phyloP scores from a whole-genome alignment of 2,797 vertebrate genomes.

The Sphenodon punctatus region DNA sequence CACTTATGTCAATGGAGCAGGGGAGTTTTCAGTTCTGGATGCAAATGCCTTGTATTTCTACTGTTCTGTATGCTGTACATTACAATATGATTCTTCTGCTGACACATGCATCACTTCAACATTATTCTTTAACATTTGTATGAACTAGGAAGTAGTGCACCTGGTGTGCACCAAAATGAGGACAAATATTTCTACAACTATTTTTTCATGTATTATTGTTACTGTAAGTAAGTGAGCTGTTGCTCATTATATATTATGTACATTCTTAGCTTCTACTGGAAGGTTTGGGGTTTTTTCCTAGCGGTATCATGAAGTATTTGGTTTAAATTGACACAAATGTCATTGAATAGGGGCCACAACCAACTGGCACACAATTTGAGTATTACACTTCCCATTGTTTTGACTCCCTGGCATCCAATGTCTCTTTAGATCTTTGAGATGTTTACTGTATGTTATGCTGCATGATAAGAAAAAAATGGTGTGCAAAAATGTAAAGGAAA shows the following conservation, averaged over 20 bases:
- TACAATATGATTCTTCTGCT: neutral
- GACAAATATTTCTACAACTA: constrained; percentile 63
- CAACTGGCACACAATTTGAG: neutral
- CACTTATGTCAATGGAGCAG: constrained; percentile 61
- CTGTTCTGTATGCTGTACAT: neutral
- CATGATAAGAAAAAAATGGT: neutral
- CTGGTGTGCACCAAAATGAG: constrained; percentile 77
- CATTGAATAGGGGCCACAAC: neutral
- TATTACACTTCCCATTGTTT: neutral
- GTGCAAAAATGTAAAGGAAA: neutral
- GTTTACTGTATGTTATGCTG: neutral
- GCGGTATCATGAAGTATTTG: neutral
- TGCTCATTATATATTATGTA: constrained; percentile 36
- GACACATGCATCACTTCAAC: constrained; percentile 28
- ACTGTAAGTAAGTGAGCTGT: constrained; percentile 20
- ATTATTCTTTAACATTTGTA: constrained; percentile 52
- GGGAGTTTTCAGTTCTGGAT: neutral
- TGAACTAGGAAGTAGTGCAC: constrained; percentile 74
- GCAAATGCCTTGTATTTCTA: neutral
- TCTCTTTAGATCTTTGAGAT: neutral
- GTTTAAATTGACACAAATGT: constrained; percentile 7
- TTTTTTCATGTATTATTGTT: constrained; percentile 51
- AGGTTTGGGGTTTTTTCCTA: neutral
- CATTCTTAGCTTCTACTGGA: constrained; percentile 30
- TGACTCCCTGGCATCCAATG: neutral